Percentiles rank a stretch among this genome's conserved stretches.
phyloP scores from a whole-genome alignment of 2,797 vertebrate genomes.

The Glossophaga mutica region DNA sequence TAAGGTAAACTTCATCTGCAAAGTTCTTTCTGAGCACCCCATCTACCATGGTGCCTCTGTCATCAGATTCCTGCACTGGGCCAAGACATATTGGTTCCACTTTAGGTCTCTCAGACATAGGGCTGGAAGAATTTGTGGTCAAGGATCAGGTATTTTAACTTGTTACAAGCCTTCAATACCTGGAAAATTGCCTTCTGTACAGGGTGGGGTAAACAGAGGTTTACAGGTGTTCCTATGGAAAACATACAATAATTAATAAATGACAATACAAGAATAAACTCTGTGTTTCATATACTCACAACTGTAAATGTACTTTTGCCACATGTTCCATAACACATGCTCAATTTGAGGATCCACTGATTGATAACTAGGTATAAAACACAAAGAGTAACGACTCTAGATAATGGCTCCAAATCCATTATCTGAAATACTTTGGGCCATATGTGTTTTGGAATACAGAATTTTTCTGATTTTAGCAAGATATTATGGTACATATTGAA shows the following conservation, averaged over 20 bases:
- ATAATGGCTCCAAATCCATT: background rate
- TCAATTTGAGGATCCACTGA: background rate
- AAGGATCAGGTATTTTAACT: background rate
- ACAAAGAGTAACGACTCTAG: background rate
- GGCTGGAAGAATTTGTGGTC: background rate
- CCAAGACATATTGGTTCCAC: background rate
- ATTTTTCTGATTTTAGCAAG: slow-evolving; percentile 25
- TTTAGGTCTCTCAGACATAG: background rate
- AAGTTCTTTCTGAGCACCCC: background rate
- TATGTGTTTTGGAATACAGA: background rate
- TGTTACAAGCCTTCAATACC: background rate
- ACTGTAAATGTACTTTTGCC: background rate
- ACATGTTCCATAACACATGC: background rate
- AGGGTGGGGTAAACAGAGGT: background rate
- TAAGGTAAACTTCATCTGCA: background rate
- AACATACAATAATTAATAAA: background rate
- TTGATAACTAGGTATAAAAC: background rate
- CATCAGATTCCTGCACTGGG: background rate
- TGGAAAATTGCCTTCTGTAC: background rate
- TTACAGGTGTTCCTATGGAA: background rate
- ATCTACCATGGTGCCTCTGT: background rate
- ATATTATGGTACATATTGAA: background rate
- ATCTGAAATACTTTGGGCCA: background rate
- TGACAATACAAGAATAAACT: background rate
- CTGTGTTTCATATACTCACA: background rate